Base-by-base conservation (phyloP, 2,797 vertebrate species). In the Leuciscus waleckii region DNA sequence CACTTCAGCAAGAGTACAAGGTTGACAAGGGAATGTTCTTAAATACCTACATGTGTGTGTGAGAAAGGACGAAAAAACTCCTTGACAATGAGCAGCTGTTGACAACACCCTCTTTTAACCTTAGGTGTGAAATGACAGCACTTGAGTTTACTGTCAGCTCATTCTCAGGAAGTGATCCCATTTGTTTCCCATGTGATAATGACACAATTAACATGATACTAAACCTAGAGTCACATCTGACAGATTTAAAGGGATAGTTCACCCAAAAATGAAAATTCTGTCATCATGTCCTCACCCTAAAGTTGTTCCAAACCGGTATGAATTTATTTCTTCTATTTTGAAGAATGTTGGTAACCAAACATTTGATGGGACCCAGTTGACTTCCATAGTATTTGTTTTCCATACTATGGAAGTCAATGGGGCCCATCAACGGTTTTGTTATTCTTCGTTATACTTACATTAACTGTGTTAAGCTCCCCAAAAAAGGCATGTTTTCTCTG, bases 41-140 rank as follows among this genome's bases (percentile, higher is more conserved):
- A n/a, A 84, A 84, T 26, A 61, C 69, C 26, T 32, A 32, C 26
- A 2, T 56, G 82, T 29, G 43, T 49, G 43, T 13, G 23, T 6
- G 7, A 74, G 43, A 43, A 46, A 49, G 14, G 16, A 49, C 16
- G 14, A 49, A 49, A 14, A 16, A 49, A 5, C 14, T 37, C 46
- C 29, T 69, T 51, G 79, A 37, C 41, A 81, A 32, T n/a, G 43
- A 51, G 46, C 79, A n/a, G 79, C 79, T 69, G 46, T 23, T 81
- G 82, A 77, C 56, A 39, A 37, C 29, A 26, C 39, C 23, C 65
- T 29, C 11, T 39, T 80, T 39, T 35, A 6, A 74, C 29, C 61
- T 49, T 37, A 75, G 23, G 58, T 56, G 78, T 76, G 56, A 75
- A 82, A 26, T 23, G 32, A 79, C 86, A 49, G 9, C 61, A 23